A percentile compares a stretch with the other conserved stretches of the same genome.
phyloP scores from a whole-genome alignment of 2,888 invertebrate genomes.

The Parnassius apollo region DNA sequence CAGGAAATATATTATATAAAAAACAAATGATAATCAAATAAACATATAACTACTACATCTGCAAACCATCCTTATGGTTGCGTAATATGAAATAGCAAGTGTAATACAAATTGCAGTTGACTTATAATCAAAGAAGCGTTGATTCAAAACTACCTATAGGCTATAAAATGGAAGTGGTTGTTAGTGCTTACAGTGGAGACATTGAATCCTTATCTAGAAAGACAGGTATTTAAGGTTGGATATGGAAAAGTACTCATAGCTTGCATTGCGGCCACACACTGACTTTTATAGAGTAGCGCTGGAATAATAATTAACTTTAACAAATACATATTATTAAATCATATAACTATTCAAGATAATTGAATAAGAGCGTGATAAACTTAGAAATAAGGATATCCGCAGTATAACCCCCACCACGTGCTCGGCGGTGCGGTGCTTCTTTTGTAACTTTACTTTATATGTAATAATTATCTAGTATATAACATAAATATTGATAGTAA shows the following conservation, averaged over 20 bases:
- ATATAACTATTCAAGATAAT: too few relatives aligned
- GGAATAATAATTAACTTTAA: too few relatives aligned
- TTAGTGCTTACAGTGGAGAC: slow-evolving; percentile 5
- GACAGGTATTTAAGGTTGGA: slow-evolving; percentile 18
- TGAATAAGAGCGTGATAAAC: too few relatives aligned
- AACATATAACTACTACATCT: background rate
- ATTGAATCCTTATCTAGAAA: slow-evolving; percentile 20
- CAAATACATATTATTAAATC: too few relatives aligned
- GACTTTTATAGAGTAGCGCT: background rate
- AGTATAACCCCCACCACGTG: too few relatives aligned
- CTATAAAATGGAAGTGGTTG: slow-evolving; percentile 7
- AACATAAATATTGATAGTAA: too few relatives aligned
- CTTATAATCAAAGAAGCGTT: slow-evolving; percentile 11
- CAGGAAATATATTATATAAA: background rate
- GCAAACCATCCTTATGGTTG: slow-evolving; percentile 4
- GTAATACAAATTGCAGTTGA: background rate
- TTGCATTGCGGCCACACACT: slow-evolving; percentile 12
- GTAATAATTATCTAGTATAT: too few relatives aligned
- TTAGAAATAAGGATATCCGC: too few relatives aligned
- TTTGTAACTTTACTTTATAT: too few relatives aligned
- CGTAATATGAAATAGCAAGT: background rate
- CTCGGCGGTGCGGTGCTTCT: too few relatives aligned
- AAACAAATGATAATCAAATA: slow-evolving; percentile 1
- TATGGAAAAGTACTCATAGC: slow-evolving; percentile 11
- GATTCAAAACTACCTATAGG: slow-evolving; percentile 1